Evolutionary conservation across 2,113 vertebrate species (phyloP).

Genomic region (Zapornia atra): DNA sequence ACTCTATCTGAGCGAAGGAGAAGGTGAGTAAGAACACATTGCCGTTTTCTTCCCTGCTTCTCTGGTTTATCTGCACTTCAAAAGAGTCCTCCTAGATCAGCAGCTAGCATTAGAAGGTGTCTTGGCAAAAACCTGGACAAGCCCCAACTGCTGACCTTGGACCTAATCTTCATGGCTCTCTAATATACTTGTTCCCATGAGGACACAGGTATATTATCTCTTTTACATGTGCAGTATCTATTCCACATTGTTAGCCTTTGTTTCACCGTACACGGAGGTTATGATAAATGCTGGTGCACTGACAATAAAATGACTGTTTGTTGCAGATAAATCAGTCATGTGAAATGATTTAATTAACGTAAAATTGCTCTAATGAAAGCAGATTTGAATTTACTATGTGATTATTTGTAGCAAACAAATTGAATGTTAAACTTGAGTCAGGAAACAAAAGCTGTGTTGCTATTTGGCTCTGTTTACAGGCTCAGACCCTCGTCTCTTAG

Average conservation of each 20-base stretch:
- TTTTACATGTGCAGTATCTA: background rate
- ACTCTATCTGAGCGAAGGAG: background rate
- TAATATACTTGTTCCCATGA: background rate
- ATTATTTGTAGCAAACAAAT: conserved; percentile 39
- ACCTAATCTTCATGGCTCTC: background rate
- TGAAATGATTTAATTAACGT: conserved; percentile 41
- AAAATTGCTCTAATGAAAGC: conserved; percentile 48
- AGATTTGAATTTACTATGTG: conserved; percentile 34
- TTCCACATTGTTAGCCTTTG: background rate
- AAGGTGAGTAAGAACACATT: background rate
- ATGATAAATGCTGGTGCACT: background rate
- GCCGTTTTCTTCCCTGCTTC: background rate
- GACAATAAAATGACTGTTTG: conserved; percentile 43
- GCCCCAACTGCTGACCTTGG: background rate
- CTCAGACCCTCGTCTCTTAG: background rate
- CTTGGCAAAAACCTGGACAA: background rate
- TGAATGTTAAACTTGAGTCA: background rate
- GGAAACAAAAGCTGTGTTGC: conserved; percentile 17
- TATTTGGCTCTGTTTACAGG: background rate
- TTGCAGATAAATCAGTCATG: conserved; percentile 35
- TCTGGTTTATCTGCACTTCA: conserved; percentile 10
- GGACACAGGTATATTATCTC: background rate
- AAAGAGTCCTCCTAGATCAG: background rate
- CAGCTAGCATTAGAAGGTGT: background rate
- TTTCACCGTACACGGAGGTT: background rate